Evolutionary conservation across 2,113 vertebrate genomes (phyloP).

Genomic region (Eretmochelys imbricata): DNA sequence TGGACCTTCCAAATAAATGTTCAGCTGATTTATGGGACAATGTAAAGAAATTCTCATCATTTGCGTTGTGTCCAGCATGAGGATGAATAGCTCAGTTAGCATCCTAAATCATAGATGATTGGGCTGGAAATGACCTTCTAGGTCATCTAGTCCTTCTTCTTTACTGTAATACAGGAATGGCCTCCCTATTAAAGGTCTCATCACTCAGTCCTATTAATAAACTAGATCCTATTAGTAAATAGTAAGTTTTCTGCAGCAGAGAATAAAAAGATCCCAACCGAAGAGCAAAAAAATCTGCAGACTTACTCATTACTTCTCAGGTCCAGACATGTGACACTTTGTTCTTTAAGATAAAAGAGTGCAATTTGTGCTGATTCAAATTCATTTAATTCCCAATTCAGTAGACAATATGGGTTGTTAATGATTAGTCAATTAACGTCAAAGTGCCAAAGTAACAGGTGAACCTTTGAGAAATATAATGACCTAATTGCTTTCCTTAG

Average conservation of each 20-base stretch:
- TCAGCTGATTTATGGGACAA: not conserved
- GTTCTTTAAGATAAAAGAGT: not conserved
- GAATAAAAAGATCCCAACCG: not conserved
- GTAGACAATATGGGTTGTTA: slow-evolving; percentile 1
- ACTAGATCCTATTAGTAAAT: not conserved
- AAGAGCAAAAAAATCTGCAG: not conserved
- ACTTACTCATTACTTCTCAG: not conserved
- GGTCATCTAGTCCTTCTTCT: not conserved
- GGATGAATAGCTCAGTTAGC: not conserved
- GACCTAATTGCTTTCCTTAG: not conserved
- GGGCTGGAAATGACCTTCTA: not conserved
- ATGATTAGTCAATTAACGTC: slow-evolving; percentile 16
- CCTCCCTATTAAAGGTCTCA: not conserved
- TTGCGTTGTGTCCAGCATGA: not conserved
- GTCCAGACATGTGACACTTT: not conserved
- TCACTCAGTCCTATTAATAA: not conserved
- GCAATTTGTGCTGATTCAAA: slow-evolving; percentile 12
- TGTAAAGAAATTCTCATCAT: not conserved
- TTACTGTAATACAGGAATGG: not conserved
- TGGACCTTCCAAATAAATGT: not conserved
- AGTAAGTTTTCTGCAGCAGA: not conserved
- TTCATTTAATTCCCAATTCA: not conserved
- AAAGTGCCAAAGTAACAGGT: not conserved
- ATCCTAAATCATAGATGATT: not conserved
- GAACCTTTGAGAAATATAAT: slow-evolving; percentile 7